These are phyloP conservation scores for Dolichoris vasculosae DNA, from an alignment of 1,140 invertebrate genomes.

Conservation along the genomic window DNA sequence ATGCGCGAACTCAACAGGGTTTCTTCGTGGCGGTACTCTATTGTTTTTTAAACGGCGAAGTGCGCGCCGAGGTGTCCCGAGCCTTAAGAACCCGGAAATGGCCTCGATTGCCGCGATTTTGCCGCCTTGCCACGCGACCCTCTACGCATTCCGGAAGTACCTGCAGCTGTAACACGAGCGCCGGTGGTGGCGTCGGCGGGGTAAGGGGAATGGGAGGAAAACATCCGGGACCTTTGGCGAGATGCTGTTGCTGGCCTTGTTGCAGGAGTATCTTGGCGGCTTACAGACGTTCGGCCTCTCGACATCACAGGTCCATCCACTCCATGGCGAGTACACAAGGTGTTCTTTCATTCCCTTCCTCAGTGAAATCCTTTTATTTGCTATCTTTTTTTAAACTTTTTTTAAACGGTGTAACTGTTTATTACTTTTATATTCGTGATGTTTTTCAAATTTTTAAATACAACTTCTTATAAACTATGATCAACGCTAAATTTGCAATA, in stretches of 20 bases:
- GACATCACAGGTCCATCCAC: constrained; percentile 63
- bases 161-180: constrained; percentile 63
- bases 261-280: background rate
- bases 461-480: no score
- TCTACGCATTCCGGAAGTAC: constrained; percentile 63
- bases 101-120: constrained; percentile 52
- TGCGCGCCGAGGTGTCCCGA: constrained; percentile 74
- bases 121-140: constrained; percentile 54
- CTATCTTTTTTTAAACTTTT: background rate
- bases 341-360: background rate
- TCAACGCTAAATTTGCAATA: no score
- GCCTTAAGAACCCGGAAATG: constrained; percentile 61
- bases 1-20: constrained; percentile 71
- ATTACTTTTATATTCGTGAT: background rate
- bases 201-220: background rate
- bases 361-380: background rate
- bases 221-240: background rate
- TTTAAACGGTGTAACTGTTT: background rate
- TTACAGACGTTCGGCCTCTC: constrained; percentile 51
- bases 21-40: constrained; percentile 82
- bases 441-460: no score
- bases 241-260: constrained; percentile 19
- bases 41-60: constrained; percentile 82
- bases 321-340: constrained; percentile 69
- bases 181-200: constrained; percentile 26